Base-by-base conservation (phyloP, 2,797 vertebrate genomes). In the Amblyraja radiata region DNA sequence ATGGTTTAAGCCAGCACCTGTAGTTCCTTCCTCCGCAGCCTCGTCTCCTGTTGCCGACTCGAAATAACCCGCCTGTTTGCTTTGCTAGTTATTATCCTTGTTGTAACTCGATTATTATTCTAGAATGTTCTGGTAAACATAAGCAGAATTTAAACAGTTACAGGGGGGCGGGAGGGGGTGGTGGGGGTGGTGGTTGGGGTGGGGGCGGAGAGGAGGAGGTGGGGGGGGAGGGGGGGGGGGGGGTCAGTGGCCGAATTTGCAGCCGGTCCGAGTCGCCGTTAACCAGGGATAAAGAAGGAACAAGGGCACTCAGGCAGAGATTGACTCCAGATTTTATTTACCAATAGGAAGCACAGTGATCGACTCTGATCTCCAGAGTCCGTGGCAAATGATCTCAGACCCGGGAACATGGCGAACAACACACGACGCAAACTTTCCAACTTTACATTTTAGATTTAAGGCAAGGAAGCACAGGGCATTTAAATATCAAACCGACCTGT, bases 401-500 rank as follows among this genome's bases (percentile, higher is more conserved):
- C 36, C 61, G 65, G 61, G 84, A 68, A 88, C 16, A 68, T 68
- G 84, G n/a, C 84, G 21, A 65, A 88, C 84, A 88, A 88, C 61
- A 68, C n/a, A n/a, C 54, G 61, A 54, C 81, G 61, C 81, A 58
- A 7, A 65, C 16, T 28, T 61, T 65, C 63, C 13, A 88, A 88
- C n/a, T 88, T 88, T 65, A 86, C 68, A 91, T 73, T 73, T 39
- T 91, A 74, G 46, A 92, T 46, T 92, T 92, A 92, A 92, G 90
- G 90, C 90, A 54, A 92, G 71, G n/a, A 91, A 92, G 46, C 73
- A 28, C 39, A 76, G 65, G 18, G 32, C 39, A n/a, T 13, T 46
- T 25, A 73, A 36, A n/a, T 88, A 23, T 92, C 36, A 76, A 58
- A 74, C 36, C 36, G 32, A 71, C 65, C n/a, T 32, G 32, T 90